Evolutionary conservation across 2,888 invertebrate species (phyloP), one percentile per base, ranked within the genome.

Genomic region (Archips xylosteana): DNA sequence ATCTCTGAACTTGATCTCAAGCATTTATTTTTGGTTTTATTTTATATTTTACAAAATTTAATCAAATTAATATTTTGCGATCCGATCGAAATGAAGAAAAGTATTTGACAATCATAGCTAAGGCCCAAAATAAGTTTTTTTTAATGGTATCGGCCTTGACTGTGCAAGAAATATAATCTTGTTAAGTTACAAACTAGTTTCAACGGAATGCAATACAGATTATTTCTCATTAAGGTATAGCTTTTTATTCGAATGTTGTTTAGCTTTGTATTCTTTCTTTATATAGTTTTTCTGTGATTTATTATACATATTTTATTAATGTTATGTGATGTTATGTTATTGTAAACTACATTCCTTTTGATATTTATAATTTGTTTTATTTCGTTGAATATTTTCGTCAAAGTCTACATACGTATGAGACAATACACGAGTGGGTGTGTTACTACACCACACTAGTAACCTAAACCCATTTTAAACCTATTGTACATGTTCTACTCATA

Each of bases 301-400:
- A 75, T 70, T 68, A 10, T 69, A 69, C 71, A 71, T 75, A 76
- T 79, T 78, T 77, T 76, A 75, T 77, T 39, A 67, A 72, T 78
- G 78, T 80, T 80, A 78, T 75, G 62, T 78, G 78, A 80, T 76
- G n/a, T 75, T 77, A 75, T 79, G 75, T 77, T 79, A 76, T 78
- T 79, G 74, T 79, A 78, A 80, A 76, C 72, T 66, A 81, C 73
- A 79, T 79, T 76, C 66, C 78, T 79, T 76, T 72, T 70, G 71
- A 76, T 80, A 73, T 74, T 80, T 79, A 78, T 64, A 70, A 78
- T 78, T 78, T 34, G 66, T 74, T 75, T 64, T 49, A 68, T 68
- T 69, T 70, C 9, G 60, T 15, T 60, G 4, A n/a, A 39, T 32
- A 10, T 57, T 10, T 32, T n/a, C 49, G n/a, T 4, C 6, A 6